These are phyloP conservation scores for Semnornis frantzii DNA, from an alignment of 2,113 vertebrate species.

Conservation along the genomic window DNA sequence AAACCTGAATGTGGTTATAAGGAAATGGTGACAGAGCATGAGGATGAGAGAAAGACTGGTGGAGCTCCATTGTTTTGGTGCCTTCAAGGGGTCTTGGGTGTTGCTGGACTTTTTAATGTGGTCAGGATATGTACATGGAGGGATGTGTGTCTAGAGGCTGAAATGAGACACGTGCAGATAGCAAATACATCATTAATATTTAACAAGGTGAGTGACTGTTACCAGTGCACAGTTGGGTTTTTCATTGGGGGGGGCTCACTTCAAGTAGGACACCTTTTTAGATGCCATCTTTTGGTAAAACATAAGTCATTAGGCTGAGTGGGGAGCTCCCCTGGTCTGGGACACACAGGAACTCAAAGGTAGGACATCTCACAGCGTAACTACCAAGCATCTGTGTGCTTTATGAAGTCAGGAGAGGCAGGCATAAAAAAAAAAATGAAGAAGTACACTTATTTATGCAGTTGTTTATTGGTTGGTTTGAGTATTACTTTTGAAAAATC, in stretches of 20 bases:
- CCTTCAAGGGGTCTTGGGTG: not conserved
- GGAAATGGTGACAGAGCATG: not conserved
- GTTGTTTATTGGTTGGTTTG: not conserved
- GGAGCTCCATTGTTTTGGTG: not conserved
- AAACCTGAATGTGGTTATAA: not conserved
- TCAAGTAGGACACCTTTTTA: not conserved
- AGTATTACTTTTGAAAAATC: not conserved
- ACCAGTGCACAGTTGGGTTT: not conserved
- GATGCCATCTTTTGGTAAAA: not conserved
- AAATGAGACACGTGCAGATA: not conserved
- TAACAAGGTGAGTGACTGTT: not conserved
- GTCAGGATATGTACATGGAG: rapidly evolving
- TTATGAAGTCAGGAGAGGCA: not conserved
- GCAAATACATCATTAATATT: not conserved
- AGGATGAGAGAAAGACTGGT: not conserved
- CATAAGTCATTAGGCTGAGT: not conserved
- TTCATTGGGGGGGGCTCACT: not conserved
- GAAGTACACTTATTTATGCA: not conserved
- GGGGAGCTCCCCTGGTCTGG: not conserved
- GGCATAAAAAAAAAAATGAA: not conserved
- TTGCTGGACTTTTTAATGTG: not conserved
- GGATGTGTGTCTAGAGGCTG: not conserved
- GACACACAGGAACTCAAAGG: not conserved
- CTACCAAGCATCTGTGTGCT: not conserved
- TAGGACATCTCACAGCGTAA: not conserved